phyloP scores from a whole-genome alignment of 2,113 vertebrate genomes.

The Prochilodus magdalenae region DNA sequence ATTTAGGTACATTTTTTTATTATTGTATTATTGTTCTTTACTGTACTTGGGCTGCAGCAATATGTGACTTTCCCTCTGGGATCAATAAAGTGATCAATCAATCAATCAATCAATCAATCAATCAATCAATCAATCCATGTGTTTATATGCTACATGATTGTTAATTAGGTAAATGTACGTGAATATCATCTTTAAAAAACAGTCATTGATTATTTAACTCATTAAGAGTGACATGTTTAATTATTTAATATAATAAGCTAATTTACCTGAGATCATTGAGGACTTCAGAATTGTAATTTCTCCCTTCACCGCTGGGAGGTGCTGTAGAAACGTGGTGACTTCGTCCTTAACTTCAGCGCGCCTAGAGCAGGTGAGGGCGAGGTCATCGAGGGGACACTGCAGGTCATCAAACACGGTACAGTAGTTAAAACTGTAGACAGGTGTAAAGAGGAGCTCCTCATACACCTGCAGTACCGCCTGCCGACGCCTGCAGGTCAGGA shows the following conservation, averaged over 20 bases:
- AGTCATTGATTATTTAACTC: no score
- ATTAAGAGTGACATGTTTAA: background rate
- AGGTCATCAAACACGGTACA: slow-evolving; percentile 56
- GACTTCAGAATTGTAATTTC: slow-evolving; percentile 80
- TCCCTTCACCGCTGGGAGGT: slow-evolving; percentile 81
- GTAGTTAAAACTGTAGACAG: slow-evolving; percentile 83
- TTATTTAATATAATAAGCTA: background rate
- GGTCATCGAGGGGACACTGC: slow-evolving; percentile 49
- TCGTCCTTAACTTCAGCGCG: slow-evolving; percentile 64
- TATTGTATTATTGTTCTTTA: no score
- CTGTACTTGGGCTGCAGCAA: no score
- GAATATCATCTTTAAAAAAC: no score
- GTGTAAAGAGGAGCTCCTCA: slow-evolving; percentile 83
- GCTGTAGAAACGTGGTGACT: slow-evolving; percentile 78
- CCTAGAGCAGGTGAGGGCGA: slow-evolving; percentile 47
- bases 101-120: no score
- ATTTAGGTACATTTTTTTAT: no score
- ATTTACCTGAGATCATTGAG: slow-evolving; percentile 86
- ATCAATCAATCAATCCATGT: no score
- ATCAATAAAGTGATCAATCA: no score
- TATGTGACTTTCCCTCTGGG: no score
- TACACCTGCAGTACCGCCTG: slow-evolving; percentile 75
- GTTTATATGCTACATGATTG: no score
- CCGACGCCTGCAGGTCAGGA: slow-evolving; percentile 76
- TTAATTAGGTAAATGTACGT: no score